Evolutionary conservation across 2,797 vertebrate genomes (phyloP).

Genomic region (Sebastes kiyomatsui): DNA sequence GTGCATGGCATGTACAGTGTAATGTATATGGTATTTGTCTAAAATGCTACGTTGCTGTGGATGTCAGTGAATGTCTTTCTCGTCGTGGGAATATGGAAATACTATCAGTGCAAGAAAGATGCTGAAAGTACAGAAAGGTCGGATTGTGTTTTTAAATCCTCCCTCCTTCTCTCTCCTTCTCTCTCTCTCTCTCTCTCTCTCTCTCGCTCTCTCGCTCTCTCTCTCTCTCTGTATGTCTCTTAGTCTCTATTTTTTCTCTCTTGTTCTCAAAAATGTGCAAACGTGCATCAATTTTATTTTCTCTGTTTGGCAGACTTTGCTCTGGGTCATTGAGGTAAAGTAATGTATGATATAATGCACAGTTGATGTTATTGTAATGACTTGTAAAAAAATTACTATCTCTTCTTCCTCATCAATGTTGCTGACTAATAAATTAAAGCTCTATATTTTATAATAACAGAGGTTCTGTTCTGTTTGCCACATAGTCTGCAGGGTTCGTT

Average conservation of each 20-base stretch:
- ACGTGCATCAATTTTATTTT: conserved; percentile 71
- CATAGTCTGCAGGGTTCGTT: neutral
- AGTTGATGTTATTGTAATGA: conserved; percentile 84
- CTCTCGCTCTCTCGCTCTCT: neutral
- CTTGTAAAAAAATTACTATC: conserved; percentile 78
- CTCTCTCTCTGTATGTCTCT: neutral
- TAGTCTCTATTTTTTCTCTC: neutral
- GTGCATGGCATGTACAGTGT: conserved; percentile 87
- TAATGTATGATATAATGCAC: conserved; percentile 81
- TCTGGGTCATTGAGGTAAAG: conserved; percentile 72
- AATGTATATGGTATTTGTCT: conserved; percentile 80
- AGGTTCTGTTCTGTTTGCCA: conserved; percentile 54
- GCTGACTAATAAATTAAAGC: conserved; percentile 88
- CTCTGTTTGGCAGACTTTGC: conserved; percentile 61
- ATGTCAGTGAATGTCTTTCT: conserved; percentile 81
- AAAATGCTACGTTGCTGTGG: conserved; percentile 79
- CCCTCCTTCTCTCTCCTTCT: conserved; percentile 15
- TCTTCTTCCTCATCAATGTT: conserved; percentile 84
- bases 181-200: neutral
- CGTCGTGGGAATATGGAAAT: conserved; percentile 71
- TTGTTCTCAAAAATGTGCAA: conserved; percentile 43
- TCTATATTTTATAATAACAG: conserved; percentile 90
- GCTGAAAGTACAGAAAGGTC: conserved; percentile 38
- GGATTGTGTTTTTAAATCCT: conserved; percentile 50
- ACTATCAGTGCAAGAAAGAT: conserved; percentile 55